A percentile compares a stretch with the other conserved stretches of the same genome.
phyloP scores from a whole-genome alignment of 2,888 invertebrate genomes.

The Ellobium chinense region DNA sequence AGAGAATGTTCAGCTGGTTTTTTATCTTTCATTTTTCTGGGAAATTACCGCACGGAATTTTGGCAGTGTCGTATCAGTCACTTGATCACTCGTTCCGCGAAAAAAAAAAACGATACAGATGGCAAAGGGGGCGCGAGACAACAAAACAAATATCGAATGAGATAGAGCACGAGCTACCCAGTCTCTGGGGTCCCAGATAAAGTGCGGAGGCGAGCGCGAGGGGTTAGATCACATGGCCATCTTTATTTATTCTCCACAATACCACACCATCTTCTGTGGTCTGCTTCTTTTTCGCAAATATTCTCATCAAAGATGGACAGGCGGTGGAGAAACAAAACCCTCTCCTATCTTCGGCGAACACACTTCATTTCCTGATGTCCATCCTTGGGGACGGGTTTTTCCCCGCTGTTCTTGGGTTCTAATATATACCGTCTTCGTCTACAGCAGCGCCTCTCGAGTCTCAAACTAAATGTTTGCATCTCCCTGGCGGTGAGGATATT shows the following conservation, averaged over 20 bases:
- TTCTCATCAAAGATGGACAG: not conserved
- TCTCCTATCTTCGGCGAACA: conserved; percentile 10
- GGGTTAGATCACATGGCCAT: too few relatives aligned
- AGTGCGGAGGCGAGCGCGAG: too few relatives aligned
- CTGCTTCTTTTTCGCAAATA: conserved; percentile 14
- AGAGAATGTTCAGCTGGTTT: too few relatives aligned
- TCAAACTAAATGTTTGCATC: conserved; percentile 31
- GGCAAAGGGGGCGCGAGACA: not conserved
- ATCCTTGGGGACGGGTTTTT: conserved; percentile 8
- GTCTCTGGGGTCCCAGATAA: too few relatives aligned
- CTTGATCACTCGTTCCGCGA: too few relatives aligned
- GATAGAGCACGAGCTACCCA: too few relatives aligned
- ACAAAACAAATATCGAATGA: not conserved
- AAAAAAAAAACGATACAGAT: not conserved
- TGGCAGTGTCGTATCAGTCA: too few relatives aligned
- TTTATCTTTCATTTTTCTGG: too few relatives aligned
- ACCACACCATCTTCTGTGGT: not conserved
- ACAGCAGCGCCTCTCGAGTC: conserved; percentile 7
- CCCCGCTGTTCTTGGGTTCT: not conserved
- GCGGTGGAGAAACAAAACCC: not conserved
- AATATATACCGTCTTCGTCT: not conserved
- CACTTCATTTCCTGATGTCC: conserved; percentile 27
- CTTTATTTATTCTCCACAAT: not conserved
- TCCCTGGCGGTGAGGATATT: conserved; percentile 13
- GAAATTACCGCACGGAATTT: too few relatives aligned